phyloP scores from a whole-genome alignment of 2,113 vertebrate genomes.

The Syngnathus typhle region DNA sequence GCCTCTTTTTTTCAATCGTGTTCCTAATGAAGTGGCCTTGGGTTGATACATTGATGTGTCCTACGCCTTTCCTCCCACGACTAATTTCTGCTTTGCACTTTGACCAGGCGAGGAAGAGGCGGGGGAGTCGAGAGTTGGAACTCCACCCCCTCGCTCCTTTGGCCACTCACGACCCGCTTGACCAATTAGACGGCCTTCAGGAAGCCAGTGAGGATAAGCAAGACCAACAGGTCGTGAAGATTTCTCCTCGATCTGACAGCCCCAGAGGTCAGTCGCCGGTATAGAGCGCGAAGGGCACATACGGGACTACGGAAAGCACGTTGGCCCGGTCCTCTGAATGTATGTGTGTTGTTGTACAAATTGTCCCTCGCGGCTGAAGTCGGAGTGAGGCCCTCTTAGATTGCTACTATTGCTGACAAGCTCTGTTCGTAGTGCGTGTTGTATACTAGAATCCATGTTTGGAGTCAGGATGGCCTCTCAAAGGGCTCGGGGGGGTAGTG shows the following conservation, averaged over 20 bases:
- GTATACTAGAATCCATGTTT: no score
- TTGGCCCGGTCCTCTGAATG: no score
- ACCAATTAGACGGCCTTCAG: slow-evolving; percentile 68
- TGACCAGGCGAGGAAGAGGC: slow-evolving; percentile 39
- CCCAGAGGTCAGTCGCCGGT: slow-evolving; percentile 64
- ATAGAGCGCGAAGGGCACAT: background rate
- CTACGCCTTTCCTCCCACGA: background rate
- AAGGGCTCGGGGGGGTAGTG: no score
- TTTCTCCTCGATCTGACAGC: slow-evolving; percentile 64
- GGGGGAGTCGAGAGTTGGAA: slow-evolving; percentile 53
- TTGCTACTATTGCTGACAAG: no score
- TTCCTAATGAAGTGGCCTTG: no score
- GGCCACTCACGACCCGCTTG: slow-evolving; percentile 55
- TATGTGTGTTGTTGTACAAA: no score
- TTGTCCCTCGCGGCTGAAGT: no score
- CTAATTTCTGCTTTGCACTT: background rate
- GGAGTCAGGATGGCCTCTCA: no score
- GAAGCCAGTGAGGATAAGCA: slow-evolving; percentile 70
- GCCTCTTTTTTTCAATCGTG: no score
- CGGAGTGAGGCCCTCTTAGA: no score
- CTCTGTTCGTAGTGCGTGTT: no score
- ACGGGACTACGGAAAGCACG: no score
- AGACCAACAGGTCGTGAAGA: slow-evolving; percentile 45
- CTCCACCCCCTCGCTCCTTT: slow-evolving; percentile 47
- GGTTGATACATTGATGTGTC: background rate